Percentiles rank a stretch among this genome's conserved stretches.
Evolutionary conservation across 2,888 invertebrate species (phyloP).

Genomic region (Punctoribates punctum): DNA sequence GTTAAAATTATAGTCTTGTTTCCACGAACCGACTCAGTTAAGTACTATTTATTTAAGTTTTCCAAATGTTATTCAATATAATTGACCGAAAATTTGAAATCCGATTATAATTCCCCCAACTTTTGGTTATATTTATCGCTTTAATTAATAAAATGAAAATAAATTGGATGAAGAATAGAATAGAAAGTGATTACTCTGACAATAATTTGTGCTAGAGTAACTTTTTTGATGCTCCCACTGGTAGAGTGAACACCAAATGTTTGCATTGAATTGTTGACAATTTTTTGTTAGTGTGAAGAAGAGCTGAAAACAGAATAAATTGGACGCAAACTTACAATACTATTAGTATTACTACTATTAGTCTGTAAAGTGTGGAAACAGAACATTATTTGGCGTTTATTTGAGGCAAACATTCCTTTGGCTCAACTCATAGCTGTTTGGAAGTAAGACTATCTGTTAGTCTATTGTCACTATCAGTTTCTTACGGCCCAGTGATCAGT

Average conservation of each 20-base stretch:
- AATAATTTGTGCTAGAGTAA: no score
- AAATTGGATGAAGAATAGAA: no score
- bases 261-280: background rate
- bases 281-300: background rate
- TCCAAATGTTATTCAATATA: no score
- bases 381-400: conserved; percentile 16
- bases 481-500: conserved; percentile 5
- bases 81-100: no score
- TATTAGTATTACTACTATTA: background rate
- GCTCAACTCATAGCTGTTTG: background rate
- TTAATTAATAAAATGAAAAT: no score
- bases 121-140: no score
- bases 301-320: conserved; percentile 13
- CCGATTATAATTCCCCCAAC: no score
- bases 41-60: no score
- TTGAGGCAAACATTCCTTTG: conserved; percentile 17
- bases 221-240: background rate
- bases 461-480: conserved; percentile 25
- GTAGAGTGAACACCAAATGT: background rate
- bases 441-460: conserved; percentile 6
- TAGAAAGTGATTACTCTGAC: no score
- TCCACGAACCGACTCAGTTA: no score
- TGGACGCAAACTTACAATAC: background rate
- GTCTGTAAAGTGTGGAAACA: conserved; percentile 16
- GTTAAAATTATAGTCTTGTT: no score